These are phyloP conservation scores for Eueremaeus valkanovi DNA, from an alignment of 2,888 invertebrate genomes.

Conservation along the genomic window DNA sequence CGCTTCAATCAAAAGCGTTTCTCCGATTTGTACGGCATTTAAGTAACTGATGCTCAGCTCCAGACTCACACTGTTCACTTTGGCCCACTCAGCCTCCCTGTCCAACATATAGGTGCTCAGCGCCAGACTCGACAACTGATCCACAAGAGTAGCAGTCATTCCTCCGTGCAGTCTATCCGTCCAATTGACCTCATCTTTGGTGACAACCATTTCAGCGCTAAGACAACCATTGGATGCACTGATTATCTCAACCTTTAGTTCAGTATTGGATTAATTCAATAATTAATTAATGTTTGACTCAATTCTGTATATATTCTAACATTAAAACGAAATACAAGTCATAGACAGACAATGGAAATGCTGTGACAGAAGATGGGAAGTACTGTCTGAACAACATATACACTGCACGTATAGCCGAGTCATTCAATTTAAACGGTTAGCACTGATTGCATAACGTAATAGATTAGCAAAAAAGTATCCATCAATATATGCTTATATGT, in stretches of 20 bases:
- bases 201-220: slow-evolving; percentile 63
- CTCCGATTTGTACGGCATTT: slow-evolving; percentile 70
- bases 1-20: slow-evolving; percentile 72
- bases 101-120: no score
- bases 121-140: slow-evolving; percentile 72
- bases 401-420: no score
- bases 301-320: no score
- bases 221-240: slow-evolving; percentile 29
- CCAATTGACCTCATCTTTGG: slow-evolving; percentile 68
- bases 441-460: no score
- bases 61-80: slow-evolving; percentile 69
- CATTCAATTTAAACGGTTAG: no score
- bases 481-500: no score
- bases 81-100: neutral
- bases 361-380: no score
- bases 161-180: slow-evolving; percentile 78
- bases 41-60: slow-evolving; percentile 75
- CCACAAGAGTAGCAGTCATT: slow-evolving; percentile 72
- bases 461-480: no score
- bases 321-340: no score
- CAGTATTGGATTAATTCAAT: neutral
- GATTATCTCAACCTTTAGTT: slow-evolving; percentile 30
- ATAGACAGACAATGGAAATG: no score
- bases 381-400: no score
- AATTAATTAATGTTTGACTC: no score